These are phyloP conservation scores for Sturnira hondurensis DNA, from an alignment of 2,113 vertebrate species.

Conservation along the genomic window DNA sequence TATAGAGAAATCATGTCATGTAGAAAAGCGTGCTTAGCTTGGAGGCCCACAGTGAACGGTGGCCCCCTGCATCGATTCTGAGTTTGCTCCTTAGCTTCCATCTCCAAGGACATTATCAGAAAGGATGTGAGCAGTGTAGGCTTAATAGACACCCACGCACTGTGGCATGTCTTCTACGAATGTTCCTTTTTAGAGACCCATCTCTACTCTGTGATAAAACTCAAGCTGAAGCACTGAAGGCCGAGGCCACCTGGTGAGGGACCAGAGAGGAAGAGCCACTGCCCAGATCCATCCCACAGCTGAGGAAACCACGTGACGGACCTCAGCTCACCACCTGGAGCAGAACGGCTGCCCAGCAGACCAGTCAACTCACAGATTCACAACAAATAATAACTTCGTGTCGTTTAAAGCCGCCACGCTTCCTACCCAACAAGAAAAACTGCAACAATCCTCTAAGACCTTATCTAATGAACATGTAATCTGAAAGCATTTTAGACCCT, in stretches of 20 bases:
- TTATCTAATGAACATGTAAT: background rate
- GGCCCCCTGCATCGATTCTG: too few relatives aligned
- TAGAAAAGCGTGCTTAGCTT: background rate
- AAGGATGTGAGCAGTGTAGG: background rate
- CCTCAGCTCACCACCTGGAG: background rate
- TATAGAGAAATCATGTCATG: background rate
- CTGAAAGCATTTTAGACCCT: background rate
- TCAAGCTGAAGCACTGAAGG: background rate
- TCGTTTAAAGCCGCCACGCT: background rate
- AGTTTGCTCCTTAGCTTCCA: background rate
- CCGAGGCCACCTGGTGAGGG: background rate
- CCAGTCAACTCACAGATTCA: background rate
- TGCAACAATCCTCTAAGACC: background rate
- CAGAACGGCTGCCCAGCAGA: background rate
- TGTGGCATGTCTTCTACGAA: background rate
- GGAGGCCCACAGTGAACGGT: background rate
- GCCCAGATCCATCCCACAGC: background rate
- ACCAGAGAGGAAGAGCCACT: too few relatives aligned
- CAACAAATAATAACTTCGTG: background rate
- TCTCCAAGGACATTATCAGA: background rate
- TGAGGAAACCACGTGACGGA: background rate
- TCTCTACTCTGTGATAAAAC: background rate
- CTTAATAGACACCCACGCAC: background rate
- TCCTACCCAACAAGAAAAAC: background rate
- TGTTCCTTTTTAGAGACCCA: background rate